These are phyloP conservation scores for Meghimatium bilineatum DNA, from an alignment of 2,888 invertebrate species.

Conservation along the genomic window DNA sequence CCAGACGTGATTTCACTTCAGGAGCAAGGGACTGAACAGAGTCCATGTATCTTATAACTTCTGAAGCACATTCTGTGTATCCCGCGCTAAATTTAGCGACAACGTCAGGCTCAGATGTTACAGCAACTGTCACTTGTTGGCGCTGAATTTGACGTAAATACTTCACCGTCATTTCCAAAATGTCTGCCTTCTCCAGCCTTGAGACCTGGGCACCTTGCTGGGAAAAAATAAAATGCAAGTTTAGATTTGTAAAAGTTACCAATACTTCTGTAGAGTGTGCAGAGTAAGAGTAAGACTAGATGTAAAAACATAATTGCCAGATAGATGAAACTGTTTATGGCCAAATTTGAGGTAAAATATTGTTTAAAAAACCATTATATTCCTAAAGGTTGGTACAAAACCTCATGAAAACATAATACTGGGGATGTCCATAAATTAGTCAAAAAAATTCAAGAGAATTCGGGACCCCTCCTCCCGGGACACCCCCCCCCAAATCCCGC, in stretches of 20 bases:
- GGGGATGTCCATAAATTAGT: too few relatives aligned
- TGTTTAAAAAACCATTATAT: too few relatives aligned
- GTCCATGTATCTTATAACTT: conserved; percentile 71
- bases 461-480: too few relatives aligned
- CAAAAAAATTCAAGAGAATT: too few relatives aligned
- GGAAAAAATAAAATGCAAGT: not conserved
- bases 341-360: too few relatives aligned
- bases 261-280: too few relatives aligned
- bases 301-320: too few relatives aligned
- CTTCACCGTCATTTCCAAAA: conserved; percentile 76
- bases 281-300: too few relatives aligned
- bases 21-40: conserved; percentile 64
- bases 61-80: conserved; percentile 73
- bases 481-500: too few relatives aligned
- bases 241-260: not conserved
- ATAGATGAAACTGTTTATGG: too few relatives aligned
- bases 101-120: conserved; percentile 57
- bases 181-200: conserved; percentile 76
- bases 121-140: conserved; percentile 59
- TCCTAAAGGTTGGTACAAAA: too few relatives aligned
- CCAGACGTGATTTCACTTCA: conserved; percentile 65
- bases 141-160: conserved; percentile 69
- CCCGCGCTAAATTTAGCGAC: conserved; percentile 71
- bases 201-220: conserved; percentile 73
- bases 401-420: too few relatives aligned